These are phyloP conservation scores for Guaruba guarouba DNA, from an alignment of 2,113 vertebrate genomes.

Conservation along the genomic window DNA sequence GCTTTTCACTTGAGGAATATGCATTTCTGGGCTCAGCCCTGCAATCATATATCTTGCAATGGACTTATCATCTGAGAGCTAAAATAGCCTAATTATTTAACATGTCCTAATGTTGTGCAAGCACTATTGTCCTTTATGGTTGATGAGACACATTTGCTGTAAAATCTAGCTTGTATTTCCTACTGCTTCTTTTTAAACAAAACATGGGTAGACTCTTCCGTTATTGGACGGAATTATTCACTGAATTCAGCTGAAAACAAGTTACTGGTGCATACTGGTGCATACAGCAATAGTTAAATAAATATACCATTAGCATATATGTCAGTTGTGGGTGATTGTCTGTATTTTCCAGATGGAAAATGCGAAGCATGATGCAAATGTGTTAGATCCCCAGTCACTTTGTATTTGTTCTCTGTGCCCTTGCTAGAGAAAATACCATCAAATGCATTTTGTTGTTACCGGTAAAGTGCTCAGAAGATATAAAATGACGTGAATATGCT, in stretches of 20 bases:
- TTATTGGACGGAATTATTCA: not conserved
- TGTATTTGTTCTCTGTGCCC: not conserved
- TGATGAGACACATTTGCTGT: not conserved
- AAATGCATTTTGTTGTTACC: not conserved
- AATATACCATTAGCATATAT: not conserved
- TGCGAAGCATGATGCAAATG: not conserved
- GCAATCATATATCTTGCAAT: not conserved
- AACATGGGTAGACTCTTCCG: not conserved
- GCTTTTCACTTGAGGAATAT: not conserved
- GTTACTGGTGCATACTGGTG: not conserved
- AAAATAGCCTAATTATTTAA: not conserved
- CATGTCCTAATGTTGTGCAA: not conserved
- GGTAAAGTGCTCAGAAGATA: not conserved
- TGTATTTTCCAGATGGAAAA: not conserved
- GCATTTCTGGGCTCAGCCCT: not conserved
- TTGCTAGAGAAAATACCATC: not conserved
- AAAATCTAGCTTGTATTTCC: not conserved
- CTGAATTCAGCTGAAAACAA: not conserved
- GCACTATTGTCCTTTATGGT: not conserved
- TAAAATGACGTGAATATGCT: not conserved
- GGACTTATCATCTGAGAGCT: not conserved
- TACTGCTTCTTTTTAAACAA: not conserved
- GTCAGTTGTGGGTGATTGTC: not conserved
- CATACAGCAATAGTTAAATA: not conserved
- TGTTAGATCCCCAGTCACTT: not conserved